Evolutionary conservation across 2,888 invertebrate genomes (phyloP).

Genomic region (Steinernema hermaphroditum): DNA sequence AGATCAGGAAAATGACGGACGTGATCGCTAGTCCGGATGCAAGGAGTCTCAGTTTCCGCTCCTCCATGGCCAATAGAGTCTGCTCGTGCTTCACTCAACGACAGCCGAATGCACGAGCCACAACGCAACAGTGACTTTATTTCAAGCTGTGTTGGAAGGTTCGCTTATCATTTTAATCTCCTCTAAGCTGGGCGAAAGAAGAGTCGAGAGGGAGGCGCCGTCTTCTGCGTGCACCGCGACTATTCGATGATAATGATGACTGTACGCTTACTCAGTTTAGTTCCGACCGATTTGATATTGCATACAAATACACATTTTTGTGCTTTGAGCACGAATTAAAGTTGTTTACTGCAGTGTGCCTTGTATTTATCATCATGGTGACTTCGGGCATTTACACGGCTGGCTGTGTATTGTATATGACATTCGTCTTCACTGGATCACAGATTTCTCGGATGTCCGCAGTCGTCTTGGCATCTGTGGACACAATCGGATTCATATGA

Average conservation of each 20-base stretch:
- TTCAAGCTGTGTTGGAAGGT: constrained; percentile 15
- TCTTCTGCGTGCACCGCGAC: background rate
- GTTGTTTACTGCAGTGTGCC: too few relatives aligned
- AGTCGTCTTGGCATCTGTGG: background rate
- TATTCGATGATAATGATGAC: background rate
- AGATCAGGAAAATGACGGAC: background rate
- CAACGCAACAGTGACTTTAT: constrained; percentile 14
- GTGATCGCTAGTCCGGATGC: background rate
- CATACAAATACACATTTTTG: background rate
- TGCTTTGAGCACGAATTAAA: background rate
- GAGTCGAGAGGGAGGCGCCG: constrained; percentile 6
- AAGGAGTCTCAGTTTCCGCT: background rate
- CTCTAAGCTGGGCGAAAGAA: constrained; percentile 6
- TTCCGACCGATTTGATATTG: too few relatives aligned
- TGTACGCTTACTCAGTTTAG: background rate
- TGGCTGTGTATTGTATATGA: too few relatives aligned
- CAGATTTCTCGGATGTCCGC: background rate
- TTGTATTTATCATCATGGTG: too few relatives aligned
- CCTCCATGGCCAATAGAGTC: background rate
- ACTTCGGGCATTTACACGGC: too few relatives aligned
- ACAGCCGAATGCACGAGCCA: background rate
- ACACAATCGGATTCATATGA: background rate
- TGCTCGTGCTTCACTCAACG: background rate
- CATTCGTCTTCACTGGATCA: too few relatives aligned
- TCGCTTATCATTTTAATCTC: constrained; percentile 29